Conservation (phyloP, 2,797 vertebrate genomes). For the Moxostoma hubbsi region DNA sequence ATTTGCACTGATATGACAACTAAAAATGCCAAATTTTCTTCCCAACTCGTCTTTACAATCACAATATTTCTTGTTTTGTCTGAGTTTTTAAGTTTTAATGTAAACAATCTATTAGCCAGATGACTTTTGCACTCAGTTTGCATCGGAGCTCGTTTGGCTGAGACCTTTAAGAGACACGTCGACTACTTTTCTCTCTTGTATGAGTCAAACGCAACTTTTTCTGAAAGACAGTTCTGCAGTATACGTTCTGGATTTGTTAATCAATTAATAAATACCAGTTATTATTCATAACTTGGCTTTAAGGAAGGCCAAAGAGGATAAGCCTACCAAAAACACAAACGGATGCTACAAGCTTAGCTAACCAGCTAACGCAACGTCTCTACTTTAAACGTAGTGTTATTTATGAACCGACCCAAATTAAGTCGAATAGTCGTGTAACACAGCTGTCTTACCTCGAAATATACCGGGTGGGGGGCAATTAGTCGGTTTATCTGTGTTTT, state of each 20-base stretch:
- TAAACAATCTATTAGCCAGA: background rate
- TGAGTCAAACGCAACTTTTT: background rate
- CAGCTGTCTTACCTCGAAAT: slow-evolving; percentile 50
- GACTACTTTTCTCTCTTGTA: slow-evolving; percentile 21
- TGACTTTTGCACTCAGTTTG: slow-evolving; percentile 36
- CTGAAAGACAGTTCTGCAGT: background rate
- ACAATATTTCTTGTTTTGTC: background rate
- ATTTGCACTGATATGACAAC: background rate
- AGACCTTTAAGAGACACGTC: slow-evolving; percentile 16
- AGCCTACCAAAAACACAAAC: slow-evolving; percentile 40
- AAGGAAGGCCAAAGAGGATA: background rate
- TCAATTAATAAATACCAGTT: background rate
- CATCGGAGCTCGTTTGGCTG: slow-evolving; percentile 29
- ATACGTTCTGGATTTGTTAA: background rate
- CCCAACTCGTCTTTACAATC: background rate
- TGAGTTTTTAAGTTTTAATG: background rate
- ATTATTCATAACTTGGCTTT: background rate
- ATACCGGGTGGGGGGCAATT: slow-evolving; percentile 43
- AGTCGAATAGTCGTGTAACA: background rate
- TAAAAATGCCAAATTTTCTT: background rate
- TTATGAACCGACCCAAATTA: background rate
- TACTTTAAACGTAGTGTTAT: background rate
- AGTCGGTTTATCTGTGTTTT: slow-evolving; percentile 55
- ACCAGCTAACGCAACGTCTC: slow-evolving; percentile 33
- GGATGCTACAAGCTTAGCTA: slow-evolving; percentile 39